Base-by-base conservation (phyloP, 2,113 vertebrate species). In the Scophthalmus maximus region DNA sequence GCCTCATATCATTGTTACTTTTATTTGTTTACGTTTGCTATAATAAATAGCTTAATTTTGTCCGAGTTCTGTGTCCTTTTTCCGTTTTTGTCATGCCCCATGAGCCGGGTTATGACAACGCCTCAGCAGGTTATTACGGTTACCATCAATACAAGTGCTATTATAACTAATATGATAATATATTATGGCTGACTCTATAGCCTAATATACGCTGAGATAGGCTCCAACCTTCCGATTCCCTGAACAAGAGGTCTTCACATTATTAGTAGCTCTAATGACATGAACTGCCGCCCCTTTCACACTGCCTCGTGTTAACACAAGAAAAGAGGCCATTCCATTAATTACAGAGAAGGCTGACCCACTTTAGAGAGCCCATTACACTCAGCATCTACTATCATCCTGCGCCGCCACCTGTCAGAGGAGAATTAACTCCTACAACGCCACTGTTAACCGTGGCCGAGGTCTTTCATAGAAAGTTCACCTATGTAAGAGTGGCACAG, bases 311-410 rank as follows among this genome's bases (percentile, higher is more conserved):
- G 8, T 44, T 60, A 42, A 67, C 36, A 47, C 11, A 32, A 68
- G 36, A 69, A 86, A 86, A 60, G 69, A 84, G 80, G 78, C 25
- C 56, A 60, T 62, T 26, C 71, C 51, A 69, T 72, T 49, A 70
- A 40, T 78, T 60, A 68, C 32, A 18, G 2, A 38, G 53, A 76
- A 30, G 44, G 11, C 70, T 70, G 82, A 30, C 84, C 78, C 82
- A 87, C 70, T 84, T 90, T 49, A 62, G 3, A 47, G 20, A 0
- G 30, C 57, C 67, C 30, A 61, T 70, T 81, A 81, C 68, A 68
- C 22, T 62, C 29, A 29, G 57, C 51, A 63, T 73, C 52, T 36
- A 9, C 44, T 6, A 63, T 73, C 60, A 58, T 61, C 68, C 20
- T 27, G 42, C 20, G 52, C 68, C 59, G 30, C 68, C 59, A 58